Base-by-base conservation (phyloP, 2,113 vertebrate species). In the Pycnonotus jocosus region DNA sequence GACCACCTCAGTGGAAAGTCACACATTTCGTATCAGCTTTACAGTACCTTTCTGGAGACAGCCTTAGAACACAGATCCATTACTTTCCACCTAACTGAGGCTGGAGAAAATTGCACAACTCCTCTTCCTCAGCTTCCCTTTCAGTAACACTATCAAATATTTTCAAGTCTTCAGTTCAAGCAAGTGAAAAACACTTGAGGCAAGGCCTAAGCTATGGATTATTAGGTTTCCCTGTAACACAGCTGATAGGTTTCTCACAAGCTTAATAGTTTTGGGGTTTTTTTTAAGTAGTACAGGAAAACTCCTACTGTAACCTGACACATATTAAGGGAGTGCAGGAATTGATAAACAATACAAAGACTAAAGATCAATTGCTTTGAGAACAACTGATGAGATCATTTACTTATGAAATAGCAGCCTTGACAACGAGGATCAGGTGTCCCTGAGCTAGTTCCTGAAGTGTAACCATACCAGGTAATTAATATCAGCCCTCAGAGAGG, bases 361-460 rank as follows among this genome's bases (percentile, higher is more conserved):
- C 68, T 70, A 82, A 73, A 80, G 61, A 86, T 92, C 42, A n/a
- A 61, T 90, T 69, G 53, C 68, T 93, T 78, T 92, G 80, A 88
- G 62, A 83, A 79, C 82, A 90, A 95, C 72, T 31, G 65, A 84
- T 86, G 85, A 93, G 69, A 45, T 72, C 58, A 93, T 88, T 89
- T 86, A 66, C 64, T 95, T 84, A 79, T 27, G 35, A 95, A 95
- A 95, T 33, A 92, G 42, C 47, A 93, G 53, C 47, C 81, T 81
- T 88, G 64, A 71, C 81, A 79, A 62, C 72, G 57, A 87, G 79
- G 81, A 90, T 95, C 95, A 58, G 60, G 64, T 97, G 72, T 92
- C 92, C 65, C 54, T 73, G 80, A 90, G 70, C 45, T 53, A 61
- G 50, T 69, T 90, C 48, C 79, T 62, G 62, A 92, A 90, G 60